phyloP scores from a whole-genome alignment of 1,140 invertebrate genomes.

The Papilio glaucus region DNA sequence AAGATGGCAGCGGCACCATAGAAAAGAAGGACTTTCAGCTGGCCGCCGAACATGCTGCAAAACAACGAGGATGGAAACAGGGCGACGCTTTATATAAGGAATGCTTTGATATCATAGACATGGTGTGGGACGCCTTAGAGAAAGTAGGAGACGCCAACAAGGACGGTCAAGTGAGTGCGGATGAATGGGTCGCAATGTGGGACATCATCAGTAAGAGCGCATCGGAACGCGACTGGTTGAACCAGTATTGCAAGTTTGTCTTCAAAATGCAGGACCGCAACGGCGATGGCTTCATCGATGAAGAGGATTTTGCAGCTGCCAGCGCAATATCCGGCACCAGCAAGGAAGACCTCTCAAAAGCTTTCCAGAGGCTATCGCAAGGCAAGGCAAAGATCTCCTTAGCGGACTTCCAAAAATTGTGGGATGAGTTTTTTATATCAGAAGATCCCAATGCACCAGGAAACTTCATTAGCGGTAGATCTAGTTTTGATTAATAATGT shows the following conservation, averaged over 20 bases:
- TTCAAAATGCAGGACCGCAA: slow-evolving; percentile 92
- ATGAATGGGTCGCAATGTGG: slow-evolving; percentile 94
- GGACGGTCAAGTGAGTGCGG: slow-evolving; percentile 89
- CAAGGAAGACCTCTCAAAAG: neutral
- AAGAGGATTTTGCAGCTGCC: slow-evolving; percentile 44
- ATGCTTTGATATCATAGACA: slow-evolving; percentile 86
- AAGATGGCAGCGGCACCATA: slow-evolving; percentile 90
- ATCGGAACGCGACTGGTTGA: slow-evolving; percentile 90
- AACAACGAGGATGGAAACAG: slow-evolving; percentile 87
- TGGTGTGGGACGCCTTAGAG: slow-evolving; percentile 91
- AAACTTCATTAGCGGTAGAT: neutral
- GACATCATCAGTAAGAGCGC: slow-evolving; percentile 89
- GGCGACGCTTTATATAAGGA: slow-evolving; percentile 87
- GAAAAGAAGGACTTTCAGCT: slow-evolving; percentile 91
- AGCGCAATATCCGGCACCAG: neutral
- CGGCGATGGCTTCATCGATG: slow-evolving; percentile 90
- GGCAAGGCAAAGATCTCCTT: neutral
- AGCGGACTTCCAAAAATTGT: slow-evolving; percentile 4
- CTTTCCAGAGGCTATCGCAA: neutral
- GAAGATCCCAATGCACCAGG: slow-evolving; percentile 15
- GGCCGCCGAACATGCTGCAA: slow-evolving; percentile 89
- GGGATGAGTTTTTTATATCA: neutral
- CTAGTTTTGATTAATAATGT: neutral
- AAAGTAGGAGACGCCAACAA: slow-evolving; percentile 89
- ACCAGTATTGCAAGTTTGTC: slow-evolving; percentile 91